Percentiles rank a stretch among this genome's conserved stretches.
Conservation (phyloP, 2,888 invertebrate species). For the Ectemnius cavifrons region DNA sequence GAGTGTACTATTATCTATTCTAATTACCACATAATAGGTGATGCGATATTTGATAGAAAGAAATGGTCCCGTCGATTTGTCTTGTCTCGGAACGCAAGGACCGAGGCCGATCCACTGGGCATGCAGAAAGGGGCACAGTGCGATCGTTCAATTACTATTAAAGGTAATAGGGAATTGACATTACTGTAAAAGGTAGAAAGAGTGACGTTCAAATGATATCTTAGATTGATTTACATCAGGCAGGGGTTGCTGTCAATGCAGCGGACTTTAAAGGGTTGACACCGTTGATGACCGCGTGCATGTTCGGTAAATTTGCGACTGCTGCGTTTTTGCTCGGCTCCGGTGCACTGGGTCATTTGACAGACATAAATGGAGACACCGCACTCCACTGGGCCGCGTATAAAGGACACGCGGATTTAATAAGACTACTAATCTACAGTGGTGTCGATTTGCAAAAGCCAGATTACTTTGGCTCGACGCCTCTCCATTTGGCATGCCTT, state of each 20-base stretch:
- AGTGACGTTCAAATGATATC: not conserved
- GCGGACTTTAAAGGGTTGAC: conserved; percentile 94
- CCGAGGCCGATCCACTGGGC: conserved; percentile 97
- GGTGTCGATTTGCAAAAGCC: conserved; percentile 93
- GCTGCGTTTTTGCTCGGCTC: conserved; percentile 94
- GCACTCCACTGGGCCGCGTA: conserved; percentile 97
- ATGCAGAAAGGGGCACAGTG: conserved; percentile 94
- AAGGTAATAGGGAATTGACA: conserved; percentile 71
- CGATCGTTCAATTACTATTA: conserved; percentile 87
- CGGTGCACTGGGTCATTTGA: conserved; percentile 91
- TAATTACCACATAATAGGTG: conserved; percentile 73
- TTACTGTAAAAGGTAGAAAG: not conserved
- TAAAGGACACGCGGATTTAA: conserved; percentile 93
- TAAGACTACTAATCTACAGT: conserved; percentile 92
- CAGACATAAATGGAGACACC: conserved; percentile 95
- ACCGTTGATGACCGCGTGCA: conserved; percentile 94
- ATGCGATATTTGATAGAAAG: conserved; percentile 92
- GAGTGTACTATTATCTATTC: not conserved
- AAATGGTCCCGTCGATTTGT: conserved; percentile 90
- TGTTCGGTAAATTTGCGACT: conserved; percentile 94
- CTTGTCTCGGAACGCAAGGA: conserved; percentile 92
- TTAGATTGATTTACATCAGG: conserved; percentile 77
- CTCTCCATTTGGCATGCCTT: conserved; percentile 92
- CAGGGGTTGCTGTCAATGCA: conserved; percentile 93
- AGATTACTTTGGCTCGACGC: conserved; percentile 95